These are phyloP conservation scores for Brachionus rotundiformis DNA, from an alignment of 1,140 invertebrate genomes.

Conservation along the genomic window DNA sequence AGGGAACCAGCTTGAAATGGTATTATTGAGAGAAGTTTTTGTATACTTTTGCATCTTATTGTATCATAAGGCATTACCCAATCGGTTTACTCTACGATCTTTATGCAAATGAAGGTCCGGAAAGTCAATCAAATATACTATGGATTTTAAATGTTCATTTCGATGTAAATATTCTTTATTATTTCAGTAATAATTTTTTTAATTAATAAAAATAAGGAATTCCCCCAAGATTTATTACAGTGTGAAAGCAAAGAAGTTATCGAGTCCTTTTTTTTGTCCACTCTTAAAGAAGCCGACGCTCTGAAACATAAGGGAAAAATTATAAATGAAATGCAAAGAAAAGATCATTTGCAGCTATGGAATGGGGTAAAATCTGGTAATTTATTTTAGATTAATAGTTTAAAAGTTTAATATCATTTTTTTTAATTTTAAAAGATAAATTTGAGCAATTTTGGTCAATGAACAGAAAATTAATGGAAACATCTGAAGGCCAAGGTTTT, in stretches of 20 bases:
- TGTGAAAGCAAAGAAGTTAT: conserved; percentile 76
- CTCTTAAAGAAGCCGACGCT: conserved; percentile 94
- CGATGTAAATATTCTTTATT: conserved; percentile 67
- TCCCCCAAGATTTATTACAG: conserved; percentile 66
- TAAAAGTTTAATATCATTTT: conserved; percentile 55
- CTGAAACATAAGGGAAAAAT: conserved; percentile 88
- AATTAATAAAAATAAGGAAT: conserved; percentile 58
- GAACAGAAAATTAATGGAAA: conserved; percentile 86
- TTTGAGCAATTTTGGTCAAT: conserved; percentile 99
- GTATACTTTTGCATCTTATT: conserved; percentile 48
- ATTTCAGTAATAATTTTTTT: too few relatives aligned
- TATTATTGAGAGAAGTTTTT: conserved; percentile 55
- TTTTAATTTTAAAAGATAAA: conserved; percentile 72
- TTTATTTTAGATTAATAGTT: conserved; percentile 60
- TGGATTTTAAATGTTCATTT: conserved; percentile 95
- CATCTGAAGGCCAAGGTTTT: conserved; percentile 71
- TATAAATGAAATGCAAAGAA: conserved; percentile 91
- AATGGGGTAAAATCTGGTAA: conserved; percentile 87
- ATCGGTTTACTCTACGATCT: conserved; percentile 91
- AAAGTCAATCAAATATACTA: conserved; percentile 71
- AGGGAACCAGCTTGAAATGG: conserved; percentile 88
- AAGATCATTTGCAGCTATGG: conserved; percentile 96
- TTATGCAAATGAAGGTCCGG: conserved; percentile 67
- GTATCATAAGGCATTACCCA: conserved; percentile 79
- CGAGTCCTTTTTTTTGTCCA: conserved; percentile 89